Percentiles rank a stretch among this genome's conserved stretches.
Conservation (phyloP, 1,140 invertebrate species). For the Brachystomella parvula region DNA sequence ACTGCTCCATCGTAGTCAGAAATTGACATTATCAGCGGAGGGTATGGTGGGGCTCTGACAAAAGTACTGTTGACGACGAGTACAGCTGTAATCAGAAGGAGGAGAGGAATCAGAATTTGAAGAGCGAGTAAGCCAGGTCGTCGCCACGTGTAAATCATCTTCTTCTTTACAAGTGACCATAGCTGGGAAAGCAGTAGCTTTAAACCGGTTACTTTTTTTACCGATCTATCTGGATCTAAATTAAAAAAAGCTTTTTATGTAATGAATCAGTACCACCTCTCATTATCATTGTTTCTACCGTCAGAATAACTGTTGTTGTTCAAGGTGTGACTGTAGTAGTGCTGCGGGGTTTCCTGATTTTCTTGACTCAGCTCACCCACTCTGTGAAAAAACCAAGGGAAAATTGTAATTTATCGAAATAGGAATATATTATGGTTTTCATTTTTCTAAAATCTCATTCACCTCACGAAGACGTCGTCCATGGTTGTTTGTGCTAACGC, state of each 20-base stretch:
- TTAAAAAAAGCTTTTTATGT: neutral
- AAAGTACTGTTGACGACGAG: slow-evolving; percentile 2
- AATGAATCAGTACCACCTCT: neutral
- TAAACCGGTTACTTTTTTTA: neutral
- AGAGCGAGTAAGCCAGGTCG: neutral
- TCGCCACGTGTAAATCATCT: slow-evolving; percentile 11
- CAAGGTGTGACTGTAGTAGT: neutral
- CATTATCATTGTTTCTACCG: neutral
- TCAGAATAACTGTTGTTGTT: neutral
- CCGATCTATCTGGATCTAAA: neutral
- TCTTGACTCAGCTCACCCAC: neutral
- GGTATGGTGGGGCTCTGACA: neutral
- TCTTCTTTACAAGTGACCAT: slow-evolving; percentile 9
- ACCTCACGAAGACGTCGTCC: slow-evolving; percentile 81
- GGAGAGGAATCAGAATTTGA: slow-evolving; percentile 13
- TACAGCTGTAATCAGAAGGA: slow-evolving; percentile 14
- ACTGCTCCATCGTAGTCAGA: slow-evolving; percentile 11
- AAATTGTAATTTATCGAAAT: neutral
- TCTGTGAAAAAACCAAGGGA: neutral
- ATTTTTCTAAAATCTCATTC: too few species aligned
- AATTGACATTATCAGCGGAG: neutral
- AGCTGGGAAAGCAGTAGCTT: slow-evolving; percentile 10
- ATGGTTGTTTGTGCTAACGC: slow-evolving; percentile 72
- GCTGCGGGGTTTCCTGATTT: neutral
- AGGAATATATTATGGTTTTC: neutral